Evolutionary conservation across 1,140 invertebrate genomes (phyloP).

Genomic region (Daktulosphaira vitifoliae): DNA sequence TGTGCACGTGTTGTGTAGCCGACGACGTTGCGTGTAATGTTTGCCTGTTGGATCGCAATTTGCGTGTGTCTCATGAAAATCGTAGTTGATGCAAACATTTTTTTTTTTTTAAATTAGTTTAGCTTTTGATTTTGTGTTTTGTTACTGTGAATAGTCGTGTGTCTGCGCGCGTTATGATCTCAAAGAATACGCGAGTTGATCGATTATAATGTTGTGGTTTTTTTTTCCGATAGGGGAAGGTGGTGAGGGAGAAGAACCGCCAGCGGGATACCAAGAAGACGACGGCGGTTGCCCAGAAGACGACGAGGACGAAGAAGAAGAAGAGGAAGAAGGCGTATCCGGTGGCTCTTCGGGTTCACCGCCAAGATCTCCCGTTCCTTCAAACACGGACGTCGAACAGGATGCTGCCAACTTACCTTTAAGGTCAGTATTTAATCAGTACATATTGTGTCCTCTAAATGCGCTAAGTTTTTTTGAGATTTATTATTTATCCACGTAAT

Average conservation of each 20-base stretch:
- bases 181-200: too few relatives aligned
- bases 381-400: conserved; percentile 36
- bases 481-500: neutral
- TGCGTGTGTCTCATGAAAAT: too few relatives aligned
- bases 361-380: conserved; percentile 38
- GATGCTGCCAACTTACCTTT: conserved; percentile 29
- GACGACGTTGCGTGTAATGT: neutral
- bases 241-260: conserved; percentile 41
- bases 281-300: conserved; percentile 39
- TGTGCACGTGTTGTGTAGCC: neutral
- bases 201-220: conserved; percentile 14
- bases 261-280: conserved; percentile 39
- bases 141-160: too few relatives aligned
- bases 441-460: neutral
- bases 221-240: conserved; percentile 40
- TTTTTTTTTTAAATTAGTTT: too few relatives aligned
- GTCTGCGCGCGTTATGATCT: too few relatives aligned
- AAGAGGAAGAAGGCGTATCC: conserved; percentile 38
- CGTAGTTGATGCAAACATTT: too few relatives aligned
- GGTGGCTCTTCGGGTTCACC: conserved; percentile 36
- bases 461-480: neutral
- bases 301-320: conserved; percentile 40
- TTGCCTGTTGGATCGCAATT: too few relatives aligned
- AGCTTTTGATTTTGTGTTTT: too few relatives aligned
- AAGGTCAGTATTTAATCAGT: conserved; percentile 21